Percentiles rank a stretch among this genome's conserved stretches.
phyloP scores from a whole-genome alignment of 1,140 invertebrate genomes.

The Acromyrmex heyeri region DNA sequence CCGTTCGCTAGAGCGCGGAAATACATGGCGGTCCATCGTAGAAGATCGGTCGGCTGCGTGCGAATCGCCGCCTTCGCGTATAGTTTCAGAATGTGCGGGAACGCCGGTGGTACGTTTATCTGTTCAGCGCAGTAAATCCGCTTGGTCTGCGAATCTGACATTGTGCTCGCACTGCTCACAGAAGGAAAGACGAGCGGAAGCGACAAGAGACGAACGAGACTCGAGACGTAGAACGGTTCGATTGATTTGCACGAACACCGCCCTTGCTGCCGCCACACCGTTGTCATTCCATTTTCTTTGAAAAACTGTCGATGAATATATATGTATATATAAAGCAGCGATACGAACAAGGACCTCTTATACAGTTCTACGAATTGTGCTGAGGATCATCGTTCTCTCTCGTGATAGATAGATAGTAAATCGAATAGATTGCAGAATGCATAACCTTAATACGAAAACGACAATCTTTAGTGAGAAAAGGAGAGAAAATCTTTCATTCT shows the following conservation, averaged over 20 bases:
- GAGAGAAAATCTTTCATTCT: neutral
- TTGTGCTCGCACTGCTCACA: slow-evolving; percentile 48
- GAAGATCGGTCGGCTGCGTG: slow-evolving; percentile 94
- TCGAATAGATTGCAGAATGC: neutral
- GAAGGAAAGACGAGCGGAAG: slow-evolving; percentile 7
- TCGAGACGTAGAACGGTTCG: slow-evolving; percentile 63
- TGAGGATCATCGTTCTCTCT: neutral
- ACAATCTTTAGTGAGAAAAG: neutral
- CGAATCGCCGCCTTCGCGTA: slow-evolving; percentile 96
- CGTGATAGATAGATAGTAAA: neutral
- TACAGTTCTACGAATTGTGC: neutral
- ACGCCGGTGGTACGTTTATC: slow-evolving; percentile 92
- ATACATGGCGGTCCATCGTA: slow-evolving; percentile 94
- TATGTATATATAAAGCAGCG: neutral
- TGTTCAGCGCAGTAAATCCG: slow-evolving; percentile 87
- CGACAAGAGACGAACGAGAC: slow-evolving; percentile 58
- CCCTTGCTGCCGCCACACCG: neutral
- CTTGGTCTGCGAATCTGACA: slow-evolving; percentile 75
- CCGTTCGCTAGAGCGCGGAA: slow-evolving; percentile 90
- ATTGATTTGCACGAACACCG: slow-evolving; percentile 41
- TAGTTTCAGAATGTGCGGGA: slow-evolving; percentile 93
- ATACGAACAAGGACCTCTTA: neutral
- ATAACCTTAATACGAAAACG: slow-evolving; percentile 3
- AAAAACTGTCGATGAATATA: slow-evolving; percentile 11
- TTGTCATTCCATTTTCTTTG: slow-evolving; percentile 19